Base-by-base conservation (phyloP, 2,888 invertebrate genomes). In the Diadegma fenestrale region DNA sequence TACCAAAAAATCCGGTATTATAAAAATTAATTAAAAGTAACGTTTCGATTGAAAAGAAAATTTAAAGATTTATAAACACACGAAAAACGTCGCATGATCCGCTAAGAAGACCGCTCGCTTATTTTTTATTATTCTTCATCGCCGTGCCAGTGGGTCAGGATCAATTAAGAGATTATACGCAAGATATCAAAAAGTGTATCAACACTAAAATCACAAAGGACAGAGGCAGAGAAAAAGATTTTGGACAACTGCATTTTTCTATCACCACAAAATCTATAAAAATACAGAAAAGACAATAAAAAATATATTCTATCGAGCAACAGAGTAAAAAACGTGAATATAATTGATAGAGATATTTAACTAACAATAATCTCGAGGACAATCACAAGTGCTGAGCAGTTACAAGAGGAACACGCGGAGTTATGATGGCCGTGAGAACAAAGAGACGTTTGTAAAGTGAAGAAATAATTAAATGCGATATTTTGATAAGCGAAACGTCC, bases 111-210 rank as follows among this genome's bases (percentile, higher is more conserved):
- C 88, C 88, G 92, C 91, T 90, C 89, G 92, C 92, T 92, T 92
- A 92, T 92, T 92, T 92, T 92, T 92, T 92, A 91, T 92, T 87
- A 79, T 92, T 92, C 80, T 92, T 92, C 89, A 92, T 92, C 88
- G 86, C 75, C 75, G 75, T 54, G 84, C 64, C 77, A 73, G 76
- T 82, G 81, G 73, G 68, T 85, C 82, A 77, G 80, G 61, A 68
- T 73, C 77, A 68, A 66, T 66, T 75, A n/a, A 69, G 14, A 82
- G 30, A 82, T 58, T 19, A 54, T 37, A 72, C 4, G 43, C 48
- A 12, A 54, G 22, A 61, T 30, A 73, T 37, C 22, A 3, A 58
- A 45, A 26, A 64, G 51, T 45, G 43, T 26, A 66, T 30, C 30
- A 33, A 12, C 12, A 61, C 8, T 19, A 22, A 26, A 19, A 51